Base-by-base conservation (phyloP, 2,113 vertebrate species). In the Apodemus speciosus region DNA sequence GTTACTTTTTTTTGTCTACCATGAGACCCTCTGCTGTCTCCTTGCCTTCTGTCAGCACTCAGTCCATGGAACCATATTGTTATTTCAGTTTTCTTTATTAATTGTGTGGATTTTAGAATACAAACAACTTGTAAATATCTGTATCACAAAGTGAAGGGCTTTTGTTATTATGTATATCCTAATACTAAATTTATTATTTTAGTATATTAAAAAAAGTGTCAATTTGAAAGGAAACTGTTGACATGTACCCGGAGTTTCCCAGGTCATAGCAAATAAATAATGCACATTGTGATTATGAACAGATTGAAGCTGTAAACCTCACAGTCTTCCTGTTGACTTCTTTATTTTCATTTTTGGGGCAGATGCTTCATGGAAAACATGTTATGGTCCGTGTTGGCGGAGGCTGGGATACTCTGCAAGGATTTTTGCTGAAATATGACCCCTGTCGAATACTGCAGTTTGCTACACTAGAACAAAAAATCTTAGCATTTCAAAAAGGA, bases 351-450 rank as follows among this genome's bases (percentile, higher is more conserved):
- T 90, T 92, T 90, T 89, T 58, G 60, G 92, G 86, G 0, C 91
- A 99, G 99, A 99, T 99, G 99, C 98, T 99, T 18, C 99, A 99
- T 40, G 99, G 99, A 62, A 99, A 99, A 96, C 99, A 99, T 0
- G 99, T 99, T 97, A 99, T 99, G 99, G 99, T 99, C 49, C 99
- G 99, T 27, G 99, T 99, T 5, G 99, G 99, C 38, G 99, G 99
- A 77, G 99, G 99, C 87, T 99, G 99, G 99, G 99, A 99, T 97
- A 99, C 99, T 0, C 99, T 99, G 89, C 99, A 99, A 86, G 99
- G 99, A 23, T 99, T 99, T 98, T 98, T 99, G 79, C 98, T 98
- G 49, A 99, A 99, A 90, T 99, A 99, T 23, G 99, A 99, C 97
- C 99, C 99, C 0, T 99, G 99, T 95, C 98, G 99, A 9, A 98